These are phyloP conservation scores for Trissolcus brochymenae DNA, from an alignment of 2,888 invertebrate species.

Conservation along the genomic window DNA sequence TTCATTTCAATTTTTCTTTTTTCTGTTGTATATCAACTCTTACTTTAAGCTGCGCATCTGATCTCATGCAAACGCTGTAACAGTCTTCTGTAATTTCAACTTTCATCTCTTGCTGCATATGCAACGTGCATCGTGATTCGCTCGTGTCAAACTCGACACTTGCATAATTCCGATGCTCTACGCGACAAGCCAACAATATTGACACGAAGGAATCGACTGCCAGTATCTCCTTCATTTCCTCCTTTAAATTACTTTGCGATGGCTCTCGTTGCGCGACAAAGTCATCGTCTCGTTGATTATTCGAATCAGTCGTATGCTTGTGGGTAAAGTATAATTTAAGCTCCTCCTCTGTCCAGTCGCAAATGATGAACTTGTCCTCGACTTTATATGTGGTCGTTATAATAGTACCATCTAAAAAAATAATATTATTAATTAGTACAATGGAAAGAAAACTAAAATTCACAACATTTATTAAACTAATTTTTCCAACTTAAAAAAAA, in stretches of 20 bases:
- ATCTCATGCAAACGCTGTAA: constrained; percentile 41
- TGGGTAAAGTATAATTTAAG: constrained; percentile 60
- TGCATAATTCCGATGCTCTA: constrained; percentile 79
- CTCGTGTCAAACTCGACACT: constrained; percentile 77
- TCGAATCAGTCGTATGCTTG: constrained; percentile 21
- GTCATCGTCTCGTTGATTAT: constrained; percentile 23
- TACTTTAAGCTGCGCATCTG: constrained; percentile 30
- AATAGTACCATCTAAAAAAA: constrained; percentile 68
- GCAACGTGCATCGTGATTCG: constrained; percentile 64
- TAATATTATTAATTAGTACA: neutral
- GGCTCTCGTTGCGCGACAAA: constrained; percentile 34
- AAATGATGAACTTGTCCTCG: constrained; percentile 64
- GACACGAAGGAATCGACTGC: constrained; percentile 68
- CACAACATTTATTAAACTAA: too few species aligned
- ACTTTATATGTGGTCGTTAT: constrained; percentile 65
- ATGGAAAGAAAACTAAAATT: too few species aligned
- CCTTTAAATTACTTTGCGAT: constrained; percentile 46
- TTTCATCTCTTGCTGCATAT: constrained; percentile 65
- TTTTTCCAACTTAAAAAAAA: neutral
- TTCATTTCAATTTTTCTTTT: constrained; percentile 1
- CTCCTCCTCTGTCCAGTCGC: constrained; percentile 70
- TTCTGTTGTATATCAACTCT: constrained; percentile 8
- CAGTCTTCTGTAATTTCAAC: constrained; percentile 63
- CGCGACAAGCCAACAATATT: constrained; percentile 65
- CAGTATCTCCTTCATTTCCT: constrained; percentile 60